A percentile compares a stretch with the other conserved stretches of the same genome.
These are phyloP conservation scores for Melolontha melolontha DNA, from an alignment of 2,888 invertebrate genomes.

Conservation along the genomic window DNA sequence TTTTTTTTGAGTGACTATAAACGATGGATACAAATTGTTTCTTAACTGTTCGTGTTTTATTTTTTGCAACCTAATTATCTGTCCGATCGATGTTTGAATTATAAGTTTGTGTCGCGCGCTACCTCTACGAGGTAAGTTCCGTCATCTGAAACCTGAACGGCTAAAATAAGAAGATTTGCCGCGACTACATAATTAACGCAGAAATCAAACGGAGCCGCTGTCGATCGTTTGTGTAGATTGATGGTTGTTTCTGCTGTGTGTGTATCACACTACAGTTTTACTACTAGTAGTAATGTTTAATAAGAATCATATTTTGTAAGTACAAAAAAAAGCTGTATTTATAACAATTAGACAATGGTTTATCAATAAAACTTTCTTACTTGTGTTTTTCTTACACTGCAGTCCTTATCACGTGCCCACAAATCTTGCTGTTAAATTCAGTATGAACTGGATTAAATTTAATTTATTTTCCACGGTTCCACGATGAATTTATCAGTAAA, in stretches of 20 bases:
- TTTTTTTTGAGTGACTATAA: slow-evolving; percentile 64
- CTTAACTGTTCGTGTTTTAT: slow-evolving; percentile 55
- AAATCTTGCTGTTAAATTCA: no score
- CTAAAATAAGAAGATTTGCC: slow-evolving; percentile 17
- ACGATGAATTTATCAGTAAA: no score
- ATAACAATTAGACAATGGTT: slow-evolving; percentile 45
- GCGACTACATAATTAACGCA: slow-evolving; percentile 25
- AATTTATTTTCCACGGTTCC: no score
- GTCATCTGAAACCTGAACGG: slow-evolving; percentile 31
- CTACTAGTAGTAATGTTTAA: slow-evolving; percentile 45
- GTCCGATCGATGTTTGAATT: slow-evolving; percentile 34
- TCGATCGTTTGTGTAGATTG: slow-evolving; percentile 40
- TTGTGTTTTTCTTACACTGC: slow-evolving; percentile 43
- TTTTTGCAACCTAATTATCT: slow-evolving; percentile 46
- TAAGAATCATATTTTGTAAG: slow-evolving; percentile 46
- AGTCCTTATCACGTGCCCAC: slow-evolving; percentile 20
- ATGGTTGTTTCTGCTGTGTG: slow-evolving; percentile 42
- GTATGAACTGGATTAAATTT: no score
- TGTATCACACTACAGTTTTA: slow-evolving; percentile 45
- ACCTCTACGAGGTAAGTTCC: slow-evolving; percentile 40
- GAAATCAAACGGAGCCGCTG: slow-evolving; percentile 38
- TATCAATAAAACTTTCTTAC: slow-evolving; percentile 45
- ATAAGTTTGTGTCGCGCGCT: slow-evolving; percentile 31
- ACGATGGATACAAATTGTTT: slow-evolving; percentile 65
- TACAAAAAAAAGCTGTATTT: slow-evolving; percentile 45